Evolutionary conservation across 1,140 invertebrate genomes (phyloP), one percentile per base, ranked within the genome.

Genomic region (Bombus soroeensis): DNA sequence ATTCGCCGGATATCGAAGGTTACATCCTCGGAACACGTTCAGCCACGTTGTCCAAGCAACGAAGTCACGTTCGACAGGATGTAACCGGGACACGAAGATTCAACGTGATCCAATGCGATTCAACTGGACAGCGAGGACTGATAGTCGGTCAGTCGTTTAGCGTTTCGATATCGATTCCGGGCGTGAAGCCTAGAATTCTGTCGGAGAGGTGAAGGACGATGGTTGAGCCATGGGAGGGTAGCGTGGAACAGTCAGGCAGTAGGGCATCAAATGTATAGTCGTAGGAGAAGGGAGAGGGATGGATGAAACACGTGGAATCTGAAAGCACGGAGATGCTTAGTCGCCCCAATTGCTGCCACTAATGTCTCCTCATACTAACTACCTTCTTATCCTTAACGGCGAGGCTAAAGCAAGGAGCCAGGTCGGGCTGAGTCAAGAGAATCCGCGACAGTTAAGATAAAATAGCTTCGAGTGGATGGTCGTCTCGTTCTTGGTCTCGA

Each of bases 331-430:
- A 86, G 82, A 79, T 84, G 82, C 86, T 90, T 72, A 77, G 88
- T 79, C 88, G 88, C 81, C 89, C 88, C 87, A 92, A 91, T 93
- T 92, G 87, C 91, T 86, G 81, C 86, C 89, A 87, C 91, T 91
- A 93, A 93, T 92, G 88, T 92, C 88, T 89, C 85, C 87, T 91
- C 88, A 89, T 92, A 92, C 91, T 93, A 93, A 92, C 89, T 92
- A 92, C 88, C 91, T 92, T 92, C 90, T 92, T 92, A 93, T 92
- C 86, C 89, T 87, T 82, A 76, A 70, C 76, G 84, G 59, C 73
- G 39, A 81, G 71, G 87, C 43, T 85, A 88, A 81, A 41, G 47
- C 66, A 70, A 53, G 25, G 68, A 74, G 78, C 41, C 80, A 80
- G 47, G 78, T 77, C 75, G 81, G 87, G 87, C 83, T 89, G 88